A percentile compares a stretch with the other conserved stretches of the same genome.
phyloP scores from a whole-genome alignment of 2,888 invertebrate species.

The Eilema depressum region DNA sequence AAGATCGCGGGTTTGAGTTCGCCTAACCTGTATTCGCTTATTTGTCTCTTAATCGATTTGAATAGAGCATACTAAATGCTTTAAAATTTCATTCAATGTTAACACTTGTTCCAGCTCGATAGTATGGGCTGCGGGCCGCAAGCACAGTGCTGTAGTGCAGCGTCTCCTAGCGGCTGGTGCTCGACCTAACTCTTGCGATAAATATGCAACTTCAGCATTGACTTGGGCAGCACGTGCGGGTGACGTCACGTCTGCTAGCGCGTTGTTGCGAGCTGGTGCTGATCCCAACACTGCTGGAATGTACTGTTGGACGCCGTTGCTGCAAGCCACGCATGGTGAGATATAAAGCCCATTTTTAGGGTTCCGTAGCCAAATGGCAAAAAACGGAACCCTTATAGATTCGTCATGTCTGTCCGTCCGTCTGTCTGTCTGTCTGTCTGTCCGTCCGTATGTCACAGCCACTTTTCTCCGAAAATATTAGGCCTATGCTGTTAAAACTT shows the following conservation, averaged over 20 bases:
- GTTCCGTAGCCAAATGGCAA: too few relatives aligned
- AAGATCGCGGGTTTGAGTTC: too few relatives aligned
- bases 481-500: too few relatives aligned
- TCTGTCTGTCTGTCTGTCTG: too few relatives aligned
- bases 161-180: conserved; percentile 95
- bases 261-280: conserved; percentile 94
- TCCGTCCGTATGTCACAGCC: too few relatives aligned
- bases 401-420: too few relatives aligned
- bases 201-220: conserved; percentile 98
- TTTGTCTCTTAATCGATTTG: too few relatives aligned
- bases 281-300: conserved; percentile 97
- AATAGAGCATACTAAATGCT: too few relatives aligned
- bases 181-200: conserved; percentile 98
- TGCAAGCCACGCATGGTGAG: conserved; percentile 91
- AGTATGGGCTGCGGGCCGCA: conserved; percentile 98
- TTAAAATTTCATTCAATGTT: too few relatives aligned
- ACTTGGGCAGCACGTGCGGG: conserved; percentile 99
- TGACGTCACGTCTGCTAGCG: conserved; percentile 93
- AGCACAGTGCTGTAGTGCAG: conserved; percentile 94
- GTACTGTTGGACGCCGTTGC: conserved; percentile 98
- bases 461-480: too few relatives aligned
- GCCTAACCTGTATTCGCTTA: too few relatives aligned
- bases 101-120: conserved; percentile 88
- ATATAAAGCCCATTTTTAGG: background rate
- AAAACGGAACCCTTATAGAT: too few relatives aligned